Evolutionary conservation across 1,140 invertebrate genomes (phyloP).

Genomic region (Triops cancriformis): DNA sequence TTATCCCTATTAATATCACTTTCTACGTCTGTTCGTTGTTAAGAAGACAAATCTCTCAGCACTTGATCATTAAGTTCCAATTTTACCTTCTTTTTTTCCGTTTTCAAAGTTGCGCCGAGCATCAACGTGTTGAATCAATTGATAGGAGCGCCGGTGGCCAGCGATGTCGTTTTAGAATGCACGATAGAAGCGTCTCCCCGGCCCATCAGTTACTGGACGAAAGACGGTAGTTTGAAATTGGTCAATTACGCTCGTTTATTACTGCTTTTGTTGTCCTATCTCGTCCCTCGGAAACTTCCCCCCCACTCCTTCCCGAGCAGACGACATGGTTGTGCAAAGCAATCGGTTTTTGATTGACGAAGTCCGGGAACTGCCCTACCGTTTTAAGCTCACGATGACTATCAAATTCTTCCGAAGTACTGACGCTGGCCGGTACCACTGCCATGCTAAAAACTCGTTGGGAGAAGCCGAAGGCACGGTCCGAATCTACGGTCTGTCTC

Average conservation of each 20-base stretch:
- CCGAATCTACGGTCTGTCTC: slow-evolving; percentile 66
- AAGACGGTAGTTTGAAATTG: slow-evolving; percentile 23
- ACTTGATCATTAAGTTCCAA: slow-evolving; percentile 17
- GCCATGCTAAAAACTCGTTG: slow-evolving; percentile 74
- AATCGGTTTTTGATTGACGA: slow-evolving; percentile 28
- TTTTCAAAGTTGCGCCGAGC: slow-evolving; percentile 59
- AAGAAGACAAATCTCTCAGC: background rate
- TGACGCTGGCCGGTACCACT: slow-evolving; percentile 44
- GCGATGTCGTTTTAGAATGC: slow-evolving; percentile 69
- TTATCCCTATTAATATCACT: too few relatives aligned
- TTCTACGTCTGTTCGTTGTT: too few relatives aligned
- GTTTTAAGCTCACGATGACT: slow-evolving; percentile 39
- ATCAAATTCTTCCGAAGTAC: slow-evolving; percentile 38
- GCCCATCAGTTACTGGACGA: slow-evolving; percentile 76
- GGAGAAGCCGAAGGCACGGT: slow-evolving; percentile 87
- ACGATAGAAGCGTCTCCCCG: slow-evolving; percentile 69
- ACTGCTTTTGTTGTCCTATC: background rate
- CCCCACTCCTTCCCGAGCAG: background rate
- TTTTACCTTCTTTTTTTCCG: slow-evolving; percentile 25
- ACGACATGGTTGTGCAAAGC: slow-evolving; percentile 22
- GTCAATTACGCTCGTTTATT: background rate
- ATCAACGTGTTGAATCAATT: slow-evolving; percentile 74
- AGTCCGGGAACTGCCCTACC: slow-evolving; percentile 34
- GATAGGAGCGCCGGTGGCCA: slow-evolving; percentile 66
- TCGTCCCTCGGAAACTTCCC: background rate